phyloP scores from a whole-genome alignment of 1,140 invertebrate species.

The Lerema accius region DNA sequence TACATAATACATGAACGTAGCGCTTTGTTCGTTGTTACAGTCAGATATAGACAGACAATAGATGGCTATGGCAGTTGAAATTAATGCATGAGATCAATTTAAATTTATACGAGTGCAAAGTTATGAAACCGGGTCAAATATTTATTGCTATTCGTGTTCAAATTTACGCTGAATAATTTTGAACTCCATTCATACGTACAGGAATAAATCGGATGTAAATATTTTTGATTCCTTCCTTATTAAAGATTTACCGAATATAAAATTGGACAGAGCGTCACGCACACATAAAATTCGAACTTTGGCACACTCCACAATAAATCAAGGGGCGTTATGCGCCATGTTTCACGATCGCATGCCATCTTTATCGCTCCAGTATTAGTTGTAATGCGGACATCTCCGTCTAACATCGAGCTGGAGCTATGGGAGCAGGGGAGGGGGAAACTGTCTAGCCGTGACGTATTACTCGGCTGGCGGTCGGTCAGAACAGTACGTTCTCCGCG shows the following conservation, averaged over 20 bases:
- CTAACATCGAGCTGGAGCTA: constrained; percentile 59
- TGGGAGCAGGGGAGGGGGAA: constrained; percentile 62
- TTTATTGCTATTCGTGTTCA: constrained; percentile 35
- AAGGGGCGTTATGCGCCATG: constrained; percentile 84
- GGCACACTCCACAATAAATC: constrained; percentile 81
- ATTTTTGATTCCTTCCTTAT: constrained; percentile 25
- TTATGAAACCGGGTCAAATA: constrained; percentile 53
- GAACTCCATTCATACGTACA: constrained; percentile 6
- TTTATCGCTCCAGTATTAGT: constrained; percentile 64
- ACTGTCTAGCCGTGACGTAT: constrained; percentile 82
- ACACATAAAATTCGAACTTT: constrained; percentile 81
- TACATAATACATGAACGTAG: constrained; percentile 29
- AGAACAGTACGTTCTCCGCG: constrained; percentile 59
- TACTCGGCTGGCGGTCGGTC: constrained; percentile 69
- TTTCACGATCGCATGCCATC: constrained; percentile 75
- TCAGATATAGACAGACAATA: constrained; percentile 3
- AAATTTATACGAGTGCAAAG: constrained; percentile 41
- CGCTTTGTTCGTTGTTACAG: constrained; percentile 37
- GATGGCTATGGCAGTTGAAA: constrained; percentile 59
- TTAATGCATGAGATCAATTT: constrained; percentile 51
- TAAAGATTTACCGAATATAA: constrained; percentile 28
- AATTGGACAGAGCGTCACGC: constrained; percentile 60
- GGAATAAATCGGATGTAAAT: constrained; percentile 19
- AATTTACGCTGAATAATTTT: constrained; percentile 31
- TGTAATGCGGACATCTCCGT: constrained; percentile 62